Conservation (phyloP, 2,797 vertebrate genomes). For the Synaphobranchus kaupii region DNA sequence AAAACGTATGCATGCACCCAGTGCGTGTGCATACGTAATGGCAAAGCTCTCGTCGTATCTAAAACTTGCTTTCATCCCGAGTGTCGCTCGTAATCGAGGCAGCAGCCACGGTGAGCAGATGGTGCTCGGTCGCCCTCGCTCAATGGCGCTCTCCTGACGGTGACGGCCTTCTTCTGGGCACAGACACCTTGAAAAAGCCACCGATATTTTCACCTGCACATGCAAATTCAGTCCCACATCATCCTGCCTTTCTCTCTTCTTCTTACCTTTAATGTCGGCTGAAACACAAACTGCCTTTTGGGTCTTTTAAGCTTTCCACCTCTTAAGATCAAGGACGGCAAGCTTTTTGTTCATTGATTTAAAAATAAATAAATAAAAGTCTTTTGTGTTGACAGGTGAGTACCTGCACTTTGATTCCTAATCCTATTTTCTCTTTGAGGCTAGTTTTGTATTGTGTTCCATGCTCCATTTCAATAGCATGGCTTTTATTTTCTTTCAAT, state of each 20-base stretch:
- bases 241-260: neutral
- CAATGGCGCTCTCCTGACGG: neutral
- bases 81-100: neutral
- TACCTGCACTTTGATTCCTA: neutral
- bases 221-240: neutral
- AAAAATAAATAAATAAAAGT: neutral
- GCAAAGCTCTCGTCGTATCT: neutral
- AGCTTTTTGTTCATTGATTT: neutral
- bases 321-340: neutral
- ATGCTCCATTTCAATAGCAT: neutral
- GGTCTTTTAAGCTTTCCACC: neutral
- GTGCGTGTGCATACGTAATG: neutral
- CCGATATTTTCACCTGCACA: neutral
- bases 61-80: neutral
- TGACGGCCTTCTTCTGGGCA: neutral
- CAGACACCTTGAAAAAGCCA: neutral
- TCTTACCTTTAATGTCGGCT: neutral
- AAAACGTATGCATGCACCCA: neutral
- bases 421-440: neutral
- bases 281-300: neutral
- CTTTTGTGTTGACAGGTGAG: neutral
- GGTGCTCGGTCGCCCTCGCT: neutral
- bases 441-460: neutral
- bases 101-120: neutral
- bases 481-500: neutral